These are phyloP conservation scores for Paratilapia polleni DNA, from an alignment of 2,113 vertebrate species.

Conservation along the genomic window DNA sequence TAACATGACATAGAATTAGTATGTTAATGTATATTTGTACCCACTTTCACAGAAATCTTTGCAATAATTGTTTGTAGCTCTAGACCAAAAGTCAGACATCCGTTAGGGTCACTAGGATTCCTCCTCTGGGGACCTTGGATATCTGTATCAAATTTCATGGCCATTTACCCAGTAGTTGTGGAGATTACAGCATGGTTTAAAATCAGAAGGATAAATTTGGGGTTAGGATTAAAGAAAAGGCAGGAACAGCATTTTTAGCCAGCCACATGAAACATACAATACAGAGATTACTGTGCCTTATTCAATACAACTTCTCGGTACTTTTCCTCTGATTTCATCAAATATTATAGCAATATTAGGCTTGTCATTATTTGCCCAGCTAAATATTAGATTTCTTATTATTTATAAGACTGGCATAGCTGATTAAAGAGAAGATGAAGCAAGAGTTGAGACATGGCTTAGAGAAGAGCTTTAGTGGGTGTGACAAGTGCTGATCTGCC, in stretches of 20 bases:
- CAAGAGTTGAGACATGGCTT: slow-evolving; percentile 43
- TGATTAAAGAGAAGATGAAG: slow-evolving; percentile 52
- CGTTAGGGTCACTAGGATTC: not conserved
- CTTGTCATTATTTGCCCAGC: no score
- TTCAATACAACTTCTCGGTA: not conserved
- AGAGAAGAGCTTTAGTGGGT: slow-evolving; percentile 52
- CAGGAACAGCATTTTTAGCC: not conserved
- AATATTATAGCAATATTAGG: not conserved
- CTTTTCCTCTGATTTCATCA: not conserved
- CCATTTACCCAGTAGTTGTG: not conserved
- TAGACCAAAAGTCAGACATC: not conserved
- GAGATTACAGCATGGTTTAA: not conserved
- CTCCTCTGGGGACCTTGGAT: not conserved
- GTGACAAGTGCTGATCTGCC: slow-evolving; percentile 65
- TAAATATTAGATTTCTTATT: no score
- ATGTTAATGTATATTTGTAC: not conserved
- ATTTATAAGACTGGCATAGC: slow-evolving; percentile 27
- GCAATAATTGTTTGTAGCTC: not conserved
- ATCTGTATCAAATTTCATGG: not conserved
- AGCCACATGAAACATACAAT: not conserved
- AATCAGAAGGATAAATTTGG: not conserved
- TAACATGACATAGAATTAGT: rapidly evolving
- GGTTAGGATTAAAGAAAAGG: not conserved
- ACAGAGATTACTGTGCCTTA: not conserved
- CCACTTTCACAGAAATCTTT: not conserved